Percentiles rank a stretch among this genome's conserved stretches.
Evolutionary conservation across 2,797 vertebrate species (phyloP).

Genomic region (Ctenopoma multispine): DNA sequence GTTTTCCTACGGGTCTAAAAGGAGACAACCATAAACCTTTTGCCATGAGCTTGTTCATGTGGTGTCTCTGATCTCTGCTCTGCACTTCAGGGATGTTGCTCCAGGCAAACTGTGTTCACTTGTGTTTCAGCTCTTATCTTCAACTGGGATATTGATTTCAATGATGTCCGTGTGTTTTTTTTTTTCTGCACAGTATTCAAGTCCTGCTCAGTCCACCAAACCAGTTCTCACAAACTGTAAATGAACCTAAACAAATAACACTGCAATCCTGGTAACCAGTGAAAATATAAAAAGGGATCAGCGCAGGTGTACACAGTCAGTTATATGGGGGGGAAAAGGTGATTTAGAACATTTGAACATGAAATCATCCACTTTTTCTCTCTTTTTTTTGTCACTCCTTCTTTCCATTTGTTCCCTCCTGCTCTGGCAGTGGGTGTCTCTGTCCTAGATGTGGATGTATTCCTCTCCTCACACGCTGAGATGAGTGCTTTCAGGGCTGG

Average conservation of each 20-base stretch:
- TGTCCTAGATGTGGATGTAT: conserved; percentile 75
- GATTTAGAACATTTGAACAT: conserved; percentile 59
- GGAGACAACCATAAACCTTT: conserved; percentile 10
- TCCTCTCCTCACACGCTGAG: conserved; percentile 73
- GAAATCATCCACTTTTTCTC: conserved; percentile 25
- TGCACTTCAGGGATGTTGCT: conserved; percentile 32
- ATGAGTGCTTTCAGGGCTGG: conserved; percentile 79
- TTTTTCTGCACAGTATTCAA: conserved; percentile 5
- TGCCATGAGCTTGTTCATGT: conserved; percentile 19
- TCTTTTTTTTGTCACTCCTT: conserved; percentile 1
- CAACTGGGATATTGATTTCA: conserved; percentile 9
- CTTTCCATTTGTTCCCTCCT: conserved; percentile 48
- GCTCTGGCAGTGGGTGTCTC: conserved; percentile 52
- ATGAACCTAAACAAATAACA: conserved; percentile 19
- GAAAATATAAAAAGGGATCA: conserved; percentile 10
- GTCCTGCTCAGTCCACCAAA: background rate
- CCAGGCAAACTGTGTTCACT: conserved; percentile 19
- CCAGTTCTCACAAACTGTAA: background rate
- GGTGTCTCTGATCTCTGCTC: conserved; percentile 36
- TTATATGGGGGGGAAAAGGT: conserved; percentile 26
- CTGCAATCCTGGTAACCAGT: background rate
- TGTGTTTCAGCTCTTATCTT: conserved; percentile 28
- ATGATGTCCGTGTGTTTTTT: background rate
- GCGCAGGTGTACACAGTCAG: conserved; percentile 8
- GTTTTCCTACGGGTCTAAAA: conserved; percentile 5